Percentiles rank a stretch among this genome's conserved stretches.
These are phyloP conservation scores for Chloroceryle aenea DNA, from an alignment of 2,113 vertebrate genomes.

Conservation along the genomic window DNA sequence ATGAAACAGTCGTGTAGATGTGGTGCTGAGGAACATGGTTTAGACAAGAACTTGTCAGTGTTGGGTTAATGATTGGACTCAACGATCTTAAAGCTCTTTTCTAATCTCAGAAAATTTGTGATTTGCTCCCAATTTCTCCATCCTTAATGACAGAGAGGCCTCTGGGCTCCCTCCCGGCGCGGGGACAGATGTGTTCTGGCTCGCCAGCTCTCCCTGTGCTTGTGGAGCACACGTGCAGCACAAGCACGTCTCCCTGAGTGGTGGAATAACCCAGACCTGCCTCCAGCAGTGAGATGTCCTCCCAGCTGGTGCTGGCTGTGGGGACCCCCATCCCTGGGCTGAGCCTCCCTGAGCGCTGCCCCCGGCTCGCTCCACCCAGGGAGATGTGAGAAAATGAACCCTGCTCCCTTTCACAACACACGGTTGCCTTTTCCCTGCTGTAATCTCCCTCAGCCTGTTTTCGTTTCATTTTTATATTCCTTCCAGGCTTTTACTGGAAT, in stretches of 20 bases:
- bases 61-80: too few relatives aligned
- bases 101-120: too few relatives aligned
- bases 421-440: background rate
- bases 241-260: background rate
- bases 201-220: background rate
- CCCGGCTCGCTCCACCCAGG: background rate
- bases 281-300: background rate
- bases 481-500: background rate
- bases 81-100: too few relatives aligned
- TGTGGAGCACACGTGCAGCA: background rate
- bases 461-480: background rate
- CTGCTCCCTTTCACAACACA: background rate
- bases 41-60: too few relatives aligned
- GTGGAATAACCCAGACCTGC: rapidly evolving
- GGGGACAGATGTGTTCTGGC: background rate
- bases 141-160: background rate
- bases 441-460: background rate
- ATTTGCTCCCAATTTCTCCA: too few relatives aligned
- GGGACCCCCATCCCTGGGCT: rapidly evolving
- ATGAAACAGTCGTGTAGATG: too few relatives aligned
- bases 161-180: background rate
- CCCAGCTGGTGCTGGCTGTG: background rate
- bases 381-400: background rate
- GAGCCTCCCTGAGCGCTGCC: background rate
- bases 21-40: too few relatives aligned